Base-by-base conservation (phyloP, 2,797 vertebrate species). In the Chrosomus eos region DNA sequence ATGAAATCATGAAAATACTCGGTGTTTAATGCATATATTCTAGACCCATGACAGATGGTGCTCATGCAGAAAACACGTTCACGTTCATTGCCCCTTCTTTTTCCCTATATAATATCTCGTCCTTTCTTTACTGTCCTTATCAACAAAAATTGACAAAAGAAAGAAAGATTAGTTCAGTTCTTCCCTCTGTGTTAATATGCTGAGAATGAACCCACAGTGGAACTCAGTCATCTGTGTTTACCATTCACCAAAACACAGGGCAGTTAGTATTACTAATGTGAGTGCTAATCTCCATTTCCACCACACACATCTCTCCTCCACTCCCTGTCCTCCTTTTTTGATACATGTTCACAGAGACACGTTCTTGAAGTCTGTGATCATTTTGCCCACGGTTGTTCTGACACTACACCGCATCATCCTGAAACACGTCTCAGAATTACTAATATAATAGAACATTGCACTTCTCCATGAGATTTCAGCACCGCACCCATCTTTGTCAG, bases 221-320 rank as follows among this genome's bases (percentile, higher is more conserved):
- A 91, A 85, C 53, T 88, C 64, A 43, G 89, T 90, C 90, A 90
- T 91, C 93, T 92, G 86, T 95, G 93, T 95, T 95, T 95, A 95
- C 88, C 85, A 79, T 89, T 88, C 84, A 90, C 92, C 93, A 92
- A 95, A 95, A 95, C 93, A 95, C 92, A 85, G 91, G 90, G 87
- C 90, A 90, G 92, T 93, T 93, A 92, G 91, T 88, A 91, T 91
- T 93, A 90, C 94, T 95, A 95, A 95, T 95, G 93, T 92, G 83
- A 92, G 89, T 87, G 87, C 90, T 94, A 94, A 95, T 95, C 94
- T 94, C 89, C 88, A 89, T 92, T 89, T 93, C 92, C 90, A 92
- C 89, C 93, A 94, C 92, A 93, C 92, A 85, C 55, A 11, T 72
- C 55, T 21, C 58, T 48, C 23, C 19, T 33, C 21, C 45, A n/a